phyloP scores from a whole-genome alignment of 2,797 vertebrate species.

The Anabacerthia variegaticeps region DNA sequence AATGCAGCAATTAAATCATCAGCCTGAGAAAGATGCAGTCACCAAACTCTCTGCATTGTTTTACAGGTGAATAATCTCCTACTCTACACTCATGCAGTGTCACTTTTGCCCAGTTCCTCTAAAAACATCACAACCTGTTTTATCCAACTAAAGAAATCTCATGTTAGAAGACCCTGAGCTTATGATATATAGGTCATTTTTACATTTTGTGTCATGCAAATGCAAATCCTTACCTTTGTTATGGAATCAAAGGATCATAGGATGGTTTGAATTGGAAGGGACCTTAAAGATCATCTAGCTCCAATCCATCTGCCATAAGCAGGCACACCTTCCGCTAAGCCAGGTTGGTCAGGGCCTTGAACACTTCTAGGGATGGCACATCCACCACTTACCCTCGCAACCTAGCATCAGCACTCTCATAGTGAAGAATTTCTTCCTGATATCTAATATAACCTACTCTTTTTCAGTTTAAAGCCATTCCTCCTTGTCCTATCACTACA shows the following conservation, averaged over 20 bases:
- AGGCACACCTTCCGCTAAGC: not conserved
- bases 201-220: not conserved
- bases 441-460: not conserved
- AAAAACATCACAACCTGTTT: not conserved
- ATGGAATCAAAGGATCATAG: not conserved
- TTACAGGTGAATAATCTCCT: not conserved
- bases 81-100: not conserved
- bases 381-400: not conserved
- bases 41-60: not conserved
- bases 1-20: not conserved
- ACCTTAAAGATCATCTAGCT: not conserved
- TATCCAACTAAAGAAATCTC: conserved; percentile 22
- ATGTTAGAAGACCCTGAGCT: not conserved
- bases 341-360: not conserved
- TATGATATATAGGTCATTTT: not conserved
- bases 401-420: too few relatives aligned
- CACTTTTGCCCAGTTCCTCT: not conserved
- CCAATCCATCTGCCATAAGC: not conserved
- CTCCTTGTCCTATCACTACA: not conserved
- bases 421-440: not conserved
- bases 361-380: not conserved
- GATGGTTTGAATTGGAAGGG: not conserved
- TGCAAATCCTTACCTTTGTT: not conserved
- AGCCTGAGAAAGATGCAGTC: not conserved
- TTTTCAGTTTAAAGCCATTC: not conserved